Base-by-base conservation (phyloP, 2,113 vertebrate genomes). In the Oncorhynchus keta region DNA sequence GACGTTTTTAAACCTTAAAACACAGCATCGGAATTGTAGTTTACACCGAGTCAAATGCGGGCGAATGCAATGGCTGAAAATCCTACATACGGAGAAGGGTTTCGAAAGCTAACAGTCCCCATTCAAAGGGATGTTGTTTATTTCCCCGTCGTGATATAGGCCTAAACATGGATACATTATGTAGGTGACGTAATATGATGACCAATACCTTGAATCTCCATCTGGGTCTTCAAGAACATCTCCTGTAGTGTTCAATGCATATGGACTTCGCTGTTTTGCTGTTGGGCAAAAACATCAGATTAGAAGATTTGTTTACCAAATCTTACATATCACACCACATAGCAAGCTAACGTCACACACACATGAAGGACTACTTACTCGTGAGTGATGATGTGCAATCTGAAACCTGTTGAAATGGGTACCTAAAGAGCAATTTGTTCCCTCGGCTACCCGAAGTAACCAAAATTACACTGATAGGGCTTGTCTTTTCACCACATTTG, bases 391-490 rank as follows among this genome's bases (percentile, higher is more conserved):
- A 93, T 9, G 93, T 93, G 76, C 93, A 94, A 77, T 95, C 95
- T 75, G 89, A 89, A 64, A 90, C 91, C 82, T 91, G 91, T 88
- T 97, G 97, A 89, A 98, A 99, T 11, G 97, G 97, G 77, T 97
- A 99, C 73, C 97, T 89, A 85, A 99, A 99, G 0, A 99, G 96
- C 70, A 99, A 92, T 83, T 97, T 99, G 89, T 99, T 97, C 75
- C 97, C 97, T 77, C 97, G 89, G 90, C 97, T 98, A 70, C 97
- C 97, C 65, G 97, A 99, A 91, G 96, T 99, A 49, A 99, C 97
- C 81, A 99, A 87, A 64, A 99, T 98, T 48, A 99, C 97, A 85
- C 97, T 98, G 70, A 99, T 96, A 3, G 97, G 97, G 76, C 95
- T 98, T 64, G 93, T 97, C 83, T 94, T 94, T 32, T 97, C 96